A percentile compares a stretch with the other conserved stretches of the same genome.
phyloP scores from a whole-genome alignment of 2,797 vertebrate genomes.

The Falco cherrug region DNA sequence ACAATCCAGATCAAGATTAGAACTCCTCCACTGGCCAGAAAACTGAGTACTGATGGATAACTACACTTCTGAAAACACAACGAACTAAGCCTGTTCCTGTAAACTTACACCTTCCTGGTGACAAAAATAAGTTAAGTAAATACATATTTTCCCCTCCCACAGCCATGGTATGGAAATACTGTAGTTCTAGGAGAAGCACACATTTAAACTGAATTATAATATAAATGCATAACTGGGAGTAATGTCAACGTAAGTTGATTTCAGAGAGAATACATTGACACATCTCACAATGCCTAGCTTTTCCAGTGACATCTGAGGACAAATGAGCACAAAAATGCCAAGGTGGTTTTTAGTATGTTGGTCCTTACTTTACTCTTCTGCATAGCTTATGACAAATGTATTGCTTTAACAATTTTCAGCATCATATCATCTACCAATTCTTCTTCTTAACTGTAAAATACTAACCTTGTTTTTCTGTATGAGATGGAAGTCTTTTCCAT shows the following conservation, averaged over 20 bases:
- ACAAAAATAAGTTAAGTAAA: not conserved
- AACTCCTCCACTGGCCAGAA: not conserved
- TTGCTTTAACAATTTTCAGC: not conserved
- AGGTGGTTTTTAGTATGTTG: not conserved
- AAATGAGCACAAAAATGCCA: not conserved
- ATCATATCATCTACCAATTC: not conserved
- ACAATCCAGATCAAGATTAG: not conserved
- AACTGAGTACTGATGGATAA: not conserved
- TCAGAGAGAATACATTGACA: not conserved
- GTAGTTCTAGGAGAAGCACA: not conserved
- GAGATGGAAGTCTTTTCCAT: conserved; percentile 98
- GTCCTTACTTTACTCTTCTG: not conserved
- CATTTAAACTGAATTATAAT: not conserved
- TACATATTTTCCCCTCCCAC: not conserved
- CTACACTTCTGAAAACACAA: not conserved
- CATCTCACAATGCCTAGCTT: not conserved
- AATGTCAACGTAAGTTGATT: not conserved
- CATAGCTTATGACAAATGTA: not conserved
- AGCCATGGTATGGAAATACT: not conserved
- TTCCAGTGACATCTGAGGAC: not conserved
- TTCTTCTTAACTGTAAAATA: not conserved
- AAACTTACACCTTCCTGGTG: not conserved
- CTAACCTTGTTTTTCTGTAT: conserved; percentile 98
- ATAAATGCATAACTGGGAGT: not conserved
- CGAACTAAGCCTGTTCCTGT: not conserved